phyloP scores from a whole-genome alignment of 2,888 invertebrate species.

The Drosophila histrio region DNA sequence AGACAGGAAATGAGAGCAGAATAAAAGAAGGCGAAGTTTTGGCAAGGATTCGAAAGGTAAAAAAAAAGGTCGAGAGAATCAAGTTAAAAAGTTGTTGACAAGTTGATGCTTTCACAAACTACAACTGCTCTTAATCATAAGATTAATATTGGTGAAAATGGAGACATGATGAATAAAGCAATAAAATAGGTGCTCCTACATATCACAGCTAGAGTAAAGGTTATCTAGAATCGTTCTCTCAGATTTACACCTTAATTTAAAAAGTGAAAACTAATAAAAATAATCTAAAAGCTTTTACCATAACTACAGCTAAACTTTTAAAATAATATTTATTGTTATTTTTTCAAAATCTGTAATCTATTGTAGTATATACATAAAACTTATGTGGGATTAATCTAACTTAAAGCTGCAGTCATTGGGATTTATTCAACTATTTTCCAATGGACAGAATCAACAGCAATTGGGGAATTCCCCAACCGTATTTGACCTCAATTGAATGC shows the following conservation, averaged over 20 bases:
- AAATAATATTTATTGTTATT: neutral
- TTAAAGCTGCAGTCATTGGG: neutral
- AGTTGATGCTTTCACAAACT: slow-evolving; percentile 2
- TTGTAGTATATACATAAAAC: neutral
- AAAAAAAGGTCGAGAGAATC: neutral
- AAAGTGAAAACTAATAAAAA: too few species aligned
- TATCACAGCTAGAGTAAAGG: neutral
- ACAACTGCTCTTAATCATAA: slow-evolving; percentile 2
- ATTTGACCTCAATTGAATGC: slow-evolving; percentile 51
- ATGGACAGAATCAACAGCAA: neutral
- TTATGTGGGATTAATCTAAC: neutral
- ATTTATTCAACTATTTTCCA: neutral
- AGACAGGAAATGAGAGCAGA: slow-evolving; percentile 2
- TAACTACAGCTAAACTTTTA: too few species aligned
- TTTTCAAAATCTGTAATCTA: neutral
- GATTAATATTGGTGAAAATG: neutral
- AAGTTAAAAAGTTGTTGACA: neutral
- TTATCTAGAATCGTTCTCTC: neutral
- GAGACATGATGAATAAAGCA: neutral
- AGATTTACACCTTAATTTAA: too few species aligned
- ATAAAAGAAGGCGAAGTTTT: neutral
- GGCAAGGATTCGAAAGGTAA: neutral
- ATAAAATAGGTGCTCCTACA: neutral
- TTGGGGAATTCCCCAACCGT: slow-evolving; percentile 31
- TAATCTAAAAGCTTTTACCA: too few species aligned